Evolutionary conservation across 2,797 vertebrate genomes (phyloP).

Genomic region (Natrix natrix): DNA sequence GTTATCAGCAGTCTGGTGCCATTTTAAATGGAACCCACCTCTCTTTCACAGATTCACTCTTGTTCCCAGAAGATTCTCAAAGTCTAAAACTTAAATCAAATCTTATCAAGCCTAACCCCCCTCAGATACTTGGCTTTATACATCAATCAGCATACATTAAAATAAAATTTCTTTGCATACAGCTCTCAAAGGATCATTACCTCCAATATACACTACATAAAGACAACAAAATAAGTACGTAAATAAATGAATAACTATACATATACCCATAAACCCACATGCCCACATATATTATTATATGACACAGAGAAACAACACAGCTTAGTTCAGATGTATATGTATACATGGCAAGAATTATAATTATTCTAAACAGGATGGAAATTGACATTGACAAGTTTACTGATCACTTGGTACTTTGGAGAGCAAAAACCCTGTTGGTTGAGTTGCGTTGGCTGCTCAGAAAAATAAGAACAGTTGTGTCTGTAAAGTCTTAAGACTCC

Average conservation of each 20-base stretch:
- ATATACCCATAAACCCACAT: too few relatives aligned
- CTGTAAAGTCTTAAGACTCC: slow-evolving; percentile 15
- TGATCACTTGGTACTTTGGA: slow-evolving; percentile 25
- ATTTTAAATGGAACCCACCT: neutral
- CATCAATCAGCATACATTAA: too few relatives aligned
- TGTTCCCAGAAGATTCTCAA: neutral
- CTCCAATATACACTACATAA: too few relatives aligned
- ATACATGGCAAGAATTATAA: neutral
- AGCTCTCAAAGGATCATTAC: too few relatives aligned
- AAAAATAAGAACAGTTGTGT: slow-evolving; percentile 4
- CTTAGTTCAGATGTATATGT: too few relatives aligned
- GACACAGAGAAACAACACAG: too few relatives aligned
- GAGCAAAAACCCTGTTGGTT: slow-evolving; percentile 35
- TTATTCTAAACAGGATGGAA: slow-evolving; percentile 33
- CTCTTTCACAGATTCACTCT: neutral
- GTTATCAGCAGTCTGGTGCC: neutral
- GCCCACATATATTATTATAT: too few relatives aligned
- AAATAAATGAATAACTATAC: too few relatives aligned
- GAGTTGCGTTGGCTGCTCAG: slow-evolving; percentile 26
- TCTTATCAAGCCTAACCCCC: neutral
- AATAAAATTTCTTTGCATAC: too few relatives aligned
- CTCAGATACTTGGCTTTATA: neutral
- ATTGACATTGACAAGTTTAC: slow-evolving; percentile 36
- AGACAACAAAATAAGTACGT: too few relatives aligned
- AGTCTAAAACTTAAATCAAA: neutral